A percentile compares a stretch with the other conserved stretches of the same genome.
phyloP scores from a whole-genome alignment of 2,113 vertebrate species.

The Perca schrenkii region DNA sequence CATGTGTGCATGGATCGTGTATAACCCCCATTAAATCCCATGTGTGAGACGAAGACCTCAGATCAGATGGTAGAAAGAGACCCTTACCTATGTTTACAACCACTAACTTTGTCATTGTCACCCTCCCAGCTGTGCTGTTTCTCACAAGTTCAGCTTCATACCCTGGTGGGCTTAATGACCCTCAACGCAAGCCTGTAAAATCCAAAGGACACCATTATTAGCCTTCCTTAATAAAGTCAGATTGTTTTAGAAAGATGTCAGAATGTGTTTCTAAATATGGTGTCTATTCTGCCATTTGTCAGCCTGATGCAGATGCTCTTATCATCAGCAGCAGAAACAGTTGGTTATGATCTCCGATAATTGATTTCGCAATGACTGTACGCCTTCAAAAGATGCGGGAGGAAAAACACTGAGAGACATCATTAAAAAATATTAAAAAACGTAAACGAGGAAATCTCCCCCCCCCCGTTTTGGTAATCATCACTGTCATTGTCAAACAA shows the following conservation, averaged over 20 bases:
- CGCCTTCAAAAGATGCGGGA: conserved; percentile 49
- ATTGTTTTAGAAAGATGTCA: conserved; percentile 60
- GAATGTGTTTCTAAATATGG: conserved; percentile 47
- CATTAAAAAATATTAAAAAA: conserved; percentile 64
- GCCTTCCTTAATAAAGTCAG: conserved; percentile 70
- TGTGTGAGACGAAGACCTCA: conserved; percentile 50
- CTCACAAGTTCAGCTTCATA: conserved; percentile 42
- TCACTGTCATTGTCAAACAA: conserved; percentile 66
- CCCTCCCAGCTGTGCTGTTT: conserved; percentile 53
- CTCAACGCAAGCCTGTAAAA: conserved; percentile 55
- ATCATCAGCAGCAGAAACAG: conserved; percentile 70
- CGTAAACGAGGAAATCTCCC: conserved; percentile 55
- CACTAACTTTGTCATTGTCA: conserved; percentile 70
- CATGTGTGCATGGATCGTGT: conserved; percentile 42
- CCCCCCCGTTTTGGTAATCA: conserved; percentile 50
- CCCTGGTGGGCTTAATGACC: conserved; percentile 73
- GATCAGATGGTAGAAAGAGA: conserved; percentile 62
- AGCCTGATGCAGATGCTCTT: conserved; percentile 59
- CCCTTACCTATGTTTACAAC: conserved; percentile 65
- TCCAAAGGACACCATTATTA: conserved; percentile 64
- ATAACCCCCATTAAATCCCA: conserved; percentile 53
- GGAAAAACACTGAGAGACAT: conserved; percentile 43
- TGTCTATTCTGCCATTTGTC: conserved; percentile 41
- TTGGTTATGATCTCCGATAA: conserved; percentile 71
- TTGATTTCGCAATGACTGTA: conserved; percentile 65